Evolutionary conservation across 2,888 invertebrate species (phyloP).

Genomic region (Tethea ocularis): DNA sequence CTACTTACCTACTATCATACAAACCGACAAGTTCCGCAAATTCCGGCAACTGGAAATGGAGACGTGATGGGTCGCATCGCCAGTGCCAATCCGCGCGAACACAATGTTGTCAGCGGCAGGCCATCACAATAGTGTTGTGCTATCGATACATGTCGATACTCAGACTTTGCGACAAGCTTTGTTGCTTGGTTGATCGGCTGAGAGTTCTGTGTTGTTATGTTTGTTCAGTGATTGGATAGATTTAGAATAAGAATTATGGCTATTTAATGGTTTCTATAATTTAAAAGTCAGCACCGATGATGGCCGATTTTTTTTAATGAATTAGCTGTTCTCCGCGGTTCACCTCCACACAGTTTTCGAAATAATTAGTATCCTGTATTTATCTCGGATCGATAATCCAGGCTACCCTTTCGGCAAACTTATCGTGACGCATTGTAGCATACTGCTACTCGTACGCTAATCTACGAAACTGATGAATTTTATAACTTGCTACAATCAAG

Average conservation of each 20-base stretch:
- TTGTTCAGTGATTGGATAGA: not conserved
- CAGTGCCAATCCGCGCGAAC: conserved; percentile 18
- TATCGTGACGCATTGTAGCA: too few relatives aligned
- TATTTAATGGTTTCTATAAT: too few relatives aligned
- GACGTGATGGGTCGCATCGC: conserved; percentile 19
- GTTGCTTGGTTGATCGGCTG: not conserved
- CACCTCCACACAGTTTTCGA: too few relatives aligned
- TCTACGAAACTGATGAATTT: too few relatives aligned
- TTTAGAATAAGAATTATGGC: not conserved
- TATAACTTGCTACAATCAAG: too few relatives aligned
- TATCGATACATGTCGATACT: conserved; percentile 10
- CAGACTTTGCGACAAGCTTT: conserved; percentile 10
- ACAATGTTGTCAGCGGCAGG: conserved; percentile 11
- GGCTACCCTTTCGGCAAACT: too few relatives aligned
- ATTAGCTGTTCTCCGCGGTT: too few relatives aligned
- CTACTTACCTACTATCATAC: not conserved
- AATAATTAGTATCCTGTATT: too few relatives aligned
- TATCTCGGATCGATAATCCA: too few relatives aligned
- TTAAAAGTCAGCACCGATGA: too few relatives aligned
- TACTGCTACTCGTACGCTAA: too few relatives aligned
- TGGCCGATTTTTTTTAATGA: too few relatives aligned
- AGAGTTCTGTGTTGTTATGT: not conserved
- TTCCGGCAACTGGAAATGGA: conserved; percentile 9
- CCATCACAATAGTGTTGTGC: conserved; percentile 9
- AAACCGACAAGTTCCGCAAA: not conserved